phyloP scores from a whole-genome alignment of 2,113 vertebrate species.

The Hypanus sabinus region DNA sequence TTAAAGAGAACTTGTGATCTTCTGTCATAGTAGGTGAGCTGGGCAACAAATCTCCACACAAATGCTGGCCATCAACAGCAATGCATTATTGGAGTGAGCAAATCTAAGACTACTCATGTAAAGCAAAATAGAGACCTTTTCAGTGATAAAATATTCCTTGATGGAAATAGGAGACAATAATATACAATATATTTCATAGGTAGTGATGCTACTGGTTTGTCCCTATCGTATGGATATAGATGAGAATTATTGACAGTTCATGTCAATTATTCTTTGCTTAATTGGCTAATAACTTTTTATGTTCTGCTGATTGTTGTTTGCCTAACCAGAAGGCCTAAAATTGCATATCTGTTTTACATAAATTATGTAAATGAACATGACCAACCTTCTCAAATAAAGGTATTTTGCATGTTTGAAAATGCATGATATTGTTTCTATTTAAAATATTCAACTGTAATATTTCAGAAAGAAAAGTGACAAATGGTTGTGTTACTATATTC shows the following conservation, averaged over 20 bases:
- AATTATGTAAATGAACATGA: slow-evolving; percentile 1
- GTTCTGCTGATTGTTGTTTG: slow-evolving; percentile 32
- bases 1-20: neutral
- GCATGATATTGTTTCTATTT: slow-evolving; percentile 34
- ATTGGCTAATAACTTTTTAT: slow-evolving; percentile 10
- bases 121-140: neutral
- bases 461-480: slow-evolving; percentile 3
- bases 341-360: neutral
- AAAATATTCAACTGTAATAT: slow-evolving; percentile 21
- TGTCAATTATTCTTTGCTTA: slow-evolving; percentile 27
- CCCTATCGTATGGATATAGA: slow-evolving; percentile 14
- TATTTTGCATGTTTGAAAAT: slow-evolving; percentile 29
- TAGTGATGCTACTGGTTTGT: slow-evolving; percentile 16
- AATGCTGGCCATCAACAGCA: neutral
- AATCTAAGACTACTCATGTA: neutral
- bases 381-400: neutral
- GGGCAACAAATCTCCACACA: neutral
- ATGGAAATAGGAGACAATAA: neutral
- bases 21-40: neutral
- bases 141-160: neutral
- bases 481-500: slow-evolving; percentile 2
- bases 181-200: neutral
- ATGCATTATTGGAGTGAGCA: neutral
- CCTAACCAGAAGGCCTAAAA: neutral
- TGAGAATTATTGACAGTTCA: neutral